Base-by-base conservation (phyloP, 2,113 vertebrate genomes). In the Myxocyprinus asiaticus region DNA sequence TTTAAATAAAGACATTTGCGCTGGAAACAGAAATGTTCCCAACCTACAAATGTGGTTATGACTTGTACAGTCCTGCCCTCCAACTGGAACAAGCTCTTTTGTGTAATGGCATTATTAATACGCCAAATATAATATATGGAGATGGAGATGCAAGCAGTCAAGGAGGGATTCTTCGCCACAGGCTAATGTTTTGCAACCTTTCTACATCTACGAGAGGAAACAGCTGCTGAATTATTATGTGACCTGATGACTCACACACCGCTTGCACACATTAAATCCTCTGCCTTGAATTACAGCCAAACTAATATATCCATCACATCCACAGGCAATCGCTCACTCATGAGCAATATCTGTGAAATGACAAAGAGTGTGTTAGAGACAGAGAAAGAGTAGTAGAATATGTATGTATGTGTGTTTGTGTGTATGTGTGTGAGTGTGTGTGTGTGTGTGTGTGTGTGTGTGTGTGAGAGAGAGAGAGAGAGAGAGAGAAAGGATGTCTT, bases 151-250 rank as follows among this genome's bases (percentile, higher is more conserved):
- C 51, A 47, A 50, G 15, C 47, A 70, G 14, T 43, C 45, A 79
- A 48, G 11, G 67, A 78, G 45, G 51, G 48, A 64, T 72, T 70
- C 47, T 56, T 72, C 43, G 75, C 45, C 50, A 69, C 3, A 6
- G 53, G 80, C 61, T 42, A 15, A 50, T 59, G 68, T 73, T 51
- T 73, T 64, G 44, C 45, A 70, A 73, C 47, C 47, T 62, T 14
- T 68, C 42, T 50, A 45, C n/a, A 64, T 76, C 56, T n/a, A 33
- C 61, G 66, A 50, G 47, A 42, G 45, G 14, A 67, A 72, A 43
- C 61, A 67, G 73, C 67, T 71, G 67, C 44, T 67, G 75, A 82
- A 56, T 65, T 81, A 58, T 69, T 64, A 62, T 56, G 68, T 73
- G 76, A 70, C 55, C 75, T 5, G 44, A 66, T 65, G 61, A 67